phyloP scores from a whole-genome alignment of 2,888 invertebrate genomes.

The Drosophila putrida region DNA sequence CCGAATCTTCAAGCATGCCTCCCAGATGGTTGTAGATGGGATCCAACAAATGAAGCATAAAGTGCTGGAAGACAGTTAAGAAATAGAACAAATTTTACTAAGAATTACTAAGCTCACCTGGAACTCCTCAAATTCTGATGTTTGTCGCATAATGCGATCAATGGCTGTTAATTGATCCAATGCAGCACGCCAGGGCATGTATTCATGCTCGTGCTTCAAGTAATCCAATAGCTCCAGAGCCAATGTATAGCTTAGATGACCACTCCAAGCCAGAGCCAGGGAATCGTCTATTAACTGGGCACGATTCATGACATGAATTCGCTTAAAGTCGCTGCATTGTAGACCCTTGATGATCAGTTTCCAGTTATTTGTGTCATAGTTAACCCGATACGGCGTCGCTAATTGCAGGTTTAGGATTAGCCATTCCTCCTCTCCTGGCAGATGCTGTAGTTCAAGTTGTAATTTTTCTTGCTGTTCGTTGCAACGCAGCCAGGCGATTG shows the following conservation, averaged over 20 bases:
- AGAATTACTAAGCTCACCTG: slow-evolving; percentile 86
- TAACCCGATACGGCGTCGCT: slow-evolving; percentile 90
- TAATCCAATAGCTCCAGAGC: slow-evolving; percentile 87
- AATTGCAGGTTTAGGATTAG: slow-evolving; percentile 90
- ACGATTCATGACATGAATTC: slow-evolving; percentile 90
- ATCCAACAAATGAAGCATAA: slow-evolving; percentile 88
- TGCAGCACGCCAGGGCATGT: slow-evolving; percentile 86
- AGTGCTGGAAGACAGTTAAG: slow-evolving; percentile 86
- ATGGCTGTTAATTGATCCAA: slow-evolving; percentile 87
- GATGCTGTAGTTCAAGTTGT: slow-evolving; percentile 59
- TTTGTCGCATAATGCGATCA: slow-evolving; percentile 87
- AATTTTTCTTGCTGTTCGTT: slow-evolving; percentile 23
- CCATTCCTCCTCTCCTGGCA: slow-evolving; percentile 87
- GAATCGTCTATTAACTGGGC: slow-evolving; percentile 94
- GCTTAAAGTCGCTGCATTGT: slow-evolving; percentile 85
- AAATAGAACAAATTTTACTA: too few relatives aligned
- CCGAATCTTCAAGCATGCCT: slow-evolving; percentile 85
- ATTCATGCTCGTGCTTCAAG: slow-evolving; percentile 84
- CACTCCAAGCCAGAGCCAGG: slow-evolving; percentile 89
- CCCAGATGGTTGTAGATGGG: slow-evolving; percentile 88
- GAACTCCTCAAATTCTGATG: slow-evolving; percentile 88
- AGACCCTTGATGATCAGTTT: slow-evolving; percentile 87
- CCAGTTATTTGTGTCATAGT: slow-evolving; percentile 92
- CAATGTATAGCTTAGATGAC: slow-evolving; percentile 88
- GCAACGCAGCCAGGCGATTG: slow-evolving; percentile 87